Percentiles rank a stretch among this genome's conserved stretches.
phyloP scores from a whole-genome alignment of 2,113 vertebrate species.

The Tursiops truncatus region DNA sequence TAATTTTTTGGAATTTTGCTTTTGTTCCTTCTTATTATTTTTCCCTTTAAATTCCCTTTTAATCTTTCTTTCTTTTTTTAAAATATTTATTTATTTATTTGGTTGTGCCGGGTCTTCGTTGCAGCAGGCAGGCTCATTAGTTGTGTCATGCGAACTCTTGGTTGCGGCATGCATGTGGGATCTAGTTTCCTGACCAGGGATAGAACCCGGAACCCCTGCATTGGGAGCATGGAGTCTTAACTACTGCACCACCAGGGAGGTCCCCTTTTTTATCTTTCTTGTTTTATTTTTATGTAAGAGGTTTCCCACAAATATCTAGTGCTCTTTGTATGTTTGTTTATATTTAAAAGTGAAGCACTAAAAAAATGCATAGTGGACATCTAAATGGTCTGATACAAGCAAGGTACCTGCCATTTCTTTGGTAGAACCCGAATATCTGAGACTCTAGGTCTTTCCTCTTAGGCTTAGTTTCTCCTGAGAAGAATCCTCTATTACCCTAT shows the following conservation, averaged over 20 bases:
- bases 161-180: no score
- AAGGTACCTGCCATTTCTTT: background rate
- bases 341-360: background rate
- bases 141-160: no score
- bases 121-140: no score
- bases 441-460: background rate
- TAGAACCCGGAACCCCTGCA: no score
- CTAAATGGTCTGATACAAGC: background rate
- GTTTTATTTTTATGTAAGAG: background rate
- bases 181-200: no score
- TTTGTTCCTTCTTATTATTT: background rate
- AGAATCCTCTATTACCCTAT: background rate
- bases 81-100: no score
- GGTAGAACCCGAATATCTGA: background rate
- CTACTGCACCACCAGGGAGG: no score
- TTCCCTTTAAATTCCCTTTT: background rate
- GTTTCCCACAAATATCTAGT: background rate
- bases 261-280: no score
- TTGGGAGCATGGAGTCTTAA: no score
- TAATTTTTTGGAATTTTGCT: background rate
- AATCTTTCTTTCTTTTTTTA: no score
- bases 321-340: background rate
- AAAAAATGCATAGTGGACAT: background rate
- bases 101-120: no score
- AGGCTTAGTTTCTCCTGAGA: background rate